Evolutionary conservation across 2,797 vertebrate genomes (phyloP).

Genomic region (Leontopithecus rosalia): DNA sequence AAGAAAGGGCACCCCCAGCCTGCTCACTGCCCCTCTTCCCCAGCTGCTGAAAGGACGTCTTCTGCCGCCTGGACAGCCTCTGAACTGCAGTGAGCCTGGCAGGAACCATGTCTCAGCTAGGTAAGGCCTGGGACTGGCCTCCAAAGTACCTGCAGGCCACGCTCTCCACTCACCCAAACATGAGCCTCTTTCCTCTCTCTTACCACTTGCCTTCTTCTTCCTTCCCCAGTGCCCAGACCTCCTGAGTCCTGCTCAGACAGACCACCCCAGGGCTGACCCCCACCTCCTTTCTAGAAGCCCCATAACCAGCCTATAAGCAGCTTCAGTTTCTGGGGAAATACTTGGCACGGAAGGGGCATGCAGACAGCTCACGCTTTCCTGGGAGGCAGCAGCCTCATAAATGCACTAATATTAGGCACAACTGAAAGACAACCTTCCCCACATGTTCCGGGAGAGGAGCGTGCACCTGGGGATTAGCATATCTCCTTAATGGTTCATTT

Average conservation of each 20-base stretch:
- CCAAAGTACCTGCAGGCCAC: background rate
- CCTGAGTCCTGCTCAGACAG: background rate
- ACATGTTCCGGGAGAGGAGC: background rate
- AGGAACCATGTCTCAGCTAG: background rate
- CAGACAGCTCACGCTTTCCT: background rate
- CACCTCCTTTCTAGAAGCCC: background rate
- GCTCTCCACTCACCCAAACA: background rate
- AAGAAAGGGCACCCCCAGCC: background rate
- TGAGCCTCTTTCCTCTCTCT: background rate
- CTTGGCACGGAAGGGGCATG: background rate
- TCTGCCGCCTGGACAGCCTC: background rate
- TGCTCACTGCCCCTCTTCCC: background rate
- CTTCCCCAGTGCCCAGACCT: background rate
- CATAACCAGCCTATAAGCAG: background rate
- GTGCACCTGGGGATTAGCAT: background rate
- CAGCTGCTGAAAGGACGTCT: too few relatives aligned
- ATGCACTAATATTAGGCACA: background rate
- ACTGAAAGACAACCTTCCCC: background rate
- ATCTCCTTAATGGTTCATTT: conserved; percentile 57
- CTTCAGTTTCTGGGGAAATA: background rate
- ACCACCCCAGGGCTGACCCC: background rate
- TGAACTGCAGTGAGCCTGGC: background rate
- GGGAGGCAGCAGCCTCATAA: background rate
- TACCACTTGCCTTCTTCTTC: background rate
- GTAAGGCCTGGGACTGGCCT: background rate